These are phyloP conservation scores for Zonitis immaculata DNA, from an alignment of 2,888 invertebrate species.

Conservation along the genomic window DNA sequence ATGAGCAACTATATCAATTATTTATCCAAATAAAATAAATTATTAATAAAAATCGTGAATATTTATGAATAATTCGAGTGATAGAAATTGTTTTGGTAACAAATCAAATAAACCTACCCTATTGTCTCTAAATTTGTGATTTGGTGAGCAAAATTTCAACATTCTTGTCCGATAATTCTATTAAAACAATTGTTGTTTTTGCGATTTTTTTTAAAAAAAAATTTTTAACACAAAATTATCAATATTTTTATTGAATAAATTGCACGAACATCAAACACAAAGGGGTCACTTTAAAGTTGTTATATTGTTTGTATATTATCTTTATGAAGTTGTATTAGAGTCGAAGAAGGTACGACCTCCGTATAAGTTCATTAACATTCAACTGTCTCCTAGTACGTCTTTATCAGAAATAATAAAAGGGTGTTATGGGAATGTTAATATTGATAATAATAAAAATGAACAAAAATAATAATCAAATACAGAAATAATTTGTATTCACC, in stretches of 20 bases:
- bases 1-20: too few relatives aligned
- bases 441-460: too few relatives aligned
- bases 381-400: conserved; percentile 6
- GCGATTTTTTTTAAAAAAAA: too few relatives aligned
- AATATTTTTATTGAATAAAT: too few relatives aligned
- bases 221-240: too few relatives aligned
- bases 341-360: conserved; percentile 2
- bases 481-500: too few relatives aligned
- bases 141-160: conserved; percentile 49
- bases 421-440: conserved; percentile 21
- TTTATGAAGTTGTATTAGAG: not conserved
- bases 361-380: conserved; percentile 18
- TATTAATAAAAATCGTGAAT: not conserved
- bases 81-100: too few relatives aligned
- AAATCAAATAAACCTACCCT: conserved; percentile 21
- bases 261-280: not conserved
- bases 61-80: conserved; percentile 16
- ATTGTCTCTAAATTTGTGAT: conserved; percentile 35
- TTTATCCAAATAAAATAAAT: too few relatives aligned
- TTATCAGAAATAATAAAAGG: conserved; percentile 12
- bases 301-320: not conserved
- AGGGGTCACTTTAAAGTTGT: not conserved
- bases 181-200: too few relatives aligned
- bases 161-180: conserved; percentile 27
- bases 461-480: too few relatives aligned